These are phyloP conservation scores for Syndactyla subalaris DNA, from an alignment of 2,797 vertebrate species.

Conservation along the genomic window DNA sequence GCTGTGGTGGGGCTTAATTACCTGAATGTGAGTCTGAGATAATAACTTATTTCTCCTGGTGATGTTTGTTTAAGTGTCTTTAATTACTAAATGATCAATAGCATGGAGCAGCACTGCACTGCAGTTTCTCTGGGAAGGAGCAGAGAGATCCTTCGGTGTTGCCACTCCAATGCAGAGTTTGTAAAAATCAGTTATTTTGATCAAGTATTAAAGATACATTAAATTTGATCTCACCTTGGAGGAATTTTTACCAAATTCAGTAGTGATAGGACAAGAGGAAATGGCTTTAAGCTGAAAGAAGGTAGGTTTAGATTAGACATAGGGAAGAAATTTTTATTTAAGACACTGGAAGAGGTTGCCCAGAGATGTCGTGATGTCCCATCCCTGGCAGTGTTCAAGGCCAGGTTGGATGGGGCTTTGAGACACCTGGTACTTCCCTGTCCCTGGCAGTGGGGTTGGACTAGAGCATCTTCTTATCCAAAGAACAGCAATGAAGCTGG, in stretches of 20 bases:
- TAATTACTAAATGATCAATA: background rate
- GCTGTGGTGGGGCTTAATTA: background rate
- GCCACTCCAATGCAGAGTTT: rapidly evolving
- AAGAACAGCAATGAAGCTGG: background rate
- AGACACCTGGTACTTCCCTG: background rate
- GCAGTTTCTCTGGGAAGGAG: background rate
- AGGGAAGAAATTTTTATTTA: background rate
- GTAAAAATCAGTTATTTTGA: background rate
- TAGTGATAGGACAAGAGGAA: background rate
- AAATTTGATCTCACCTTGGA: background rate
- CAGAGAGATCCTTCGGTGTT: background rate
- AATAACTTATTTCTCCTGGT: background rate
- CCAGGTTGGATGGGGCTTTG: background rate
- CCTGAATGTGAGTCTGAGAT: background rate
- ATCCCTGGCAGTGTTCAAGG: background rate
- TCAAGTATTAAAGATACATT: background rate
- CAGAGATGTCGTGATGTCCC: background rate
- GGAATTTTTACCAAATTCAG: background rate
- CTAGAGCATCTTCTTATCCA: background rate
- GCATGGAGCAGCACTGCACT: rapidly evolving
- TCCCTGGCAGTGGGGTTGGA: background rate
- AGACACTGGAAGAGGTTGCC: background rate
- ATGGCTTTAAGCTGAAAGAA: background rate
- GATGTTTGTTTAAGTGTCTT: background rate
- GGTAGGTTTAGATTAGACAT: background rate